Conservation (phyloP, 2,888 invertebrate species). For the Microplitis deprimator region DNA sequence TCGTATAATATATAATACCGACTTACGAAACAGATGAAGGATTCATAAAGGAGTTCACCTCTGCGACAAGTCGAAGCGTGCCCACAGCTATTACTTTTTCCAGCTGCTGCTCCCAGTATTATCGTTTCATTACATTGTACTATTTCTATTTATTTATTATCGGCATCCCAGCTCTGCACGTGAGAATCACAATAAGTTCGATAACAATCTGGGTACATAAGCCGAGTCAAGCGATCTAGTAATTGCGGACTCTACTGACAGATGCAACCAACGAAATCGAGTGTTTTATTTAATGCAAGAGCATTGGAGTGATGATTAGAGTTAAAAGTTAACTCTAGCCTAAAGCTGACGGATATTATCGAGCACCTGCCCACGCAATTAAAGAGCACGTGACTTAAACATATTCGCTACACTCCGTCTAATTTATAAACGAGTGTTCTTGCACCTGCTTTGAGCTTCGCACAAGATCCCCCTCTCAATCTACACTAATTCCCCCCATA, state of each 20-base stretch:
- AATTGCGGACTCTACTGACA: too few relatives aligned
- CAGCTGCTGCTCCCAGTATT: conserved; percentile 15
- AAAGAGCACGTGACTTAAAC: conserved; percentile 51
- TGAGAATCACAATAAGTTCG: neutral
- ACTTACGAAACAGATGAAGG: conserved; percentile 29
- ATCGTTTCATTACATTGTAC: neutral
- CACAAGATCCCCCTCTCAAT: conserved; percentile 29
- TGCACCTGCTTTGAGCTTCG: conserved; percentile 47
- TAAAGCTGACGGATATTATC: conserved; percentile 23
- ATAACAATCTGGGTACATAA: too few relatives aligned
- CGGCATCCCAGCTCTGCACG: neutral
- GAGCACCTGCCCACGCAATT: conserved; percentile 56
- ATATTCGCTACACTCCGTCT: conserved; percentile 32
- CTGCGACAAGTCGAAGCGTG: conserved; percentile 40
- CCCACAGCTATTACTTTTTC: conserved; percentile 29
- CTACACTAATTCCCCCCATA: conserved; percentile 10
- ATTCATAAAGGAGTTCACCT: conserved; percentile 1
- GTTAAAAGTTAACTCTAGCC: neutral
- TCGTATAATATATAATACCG: neutral
- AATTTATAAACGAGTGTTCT: conserved; percentile 39
- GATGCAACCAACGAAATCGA: too few relatives aligned
- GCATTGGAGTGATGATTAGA: too few relatives aligned
- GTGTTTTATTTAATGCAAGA: too few relatives aligned
- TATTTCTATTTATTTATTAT: neutral
- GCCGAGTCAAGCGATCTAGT: too few relatives aligned